A percentile compares a stretch with the other conserved stretches of the same genome.
Evolutionary conservation across 1,140 invertebrate species (phyloP).

Genomic region (Pectinophora gossypiella): DNA sequence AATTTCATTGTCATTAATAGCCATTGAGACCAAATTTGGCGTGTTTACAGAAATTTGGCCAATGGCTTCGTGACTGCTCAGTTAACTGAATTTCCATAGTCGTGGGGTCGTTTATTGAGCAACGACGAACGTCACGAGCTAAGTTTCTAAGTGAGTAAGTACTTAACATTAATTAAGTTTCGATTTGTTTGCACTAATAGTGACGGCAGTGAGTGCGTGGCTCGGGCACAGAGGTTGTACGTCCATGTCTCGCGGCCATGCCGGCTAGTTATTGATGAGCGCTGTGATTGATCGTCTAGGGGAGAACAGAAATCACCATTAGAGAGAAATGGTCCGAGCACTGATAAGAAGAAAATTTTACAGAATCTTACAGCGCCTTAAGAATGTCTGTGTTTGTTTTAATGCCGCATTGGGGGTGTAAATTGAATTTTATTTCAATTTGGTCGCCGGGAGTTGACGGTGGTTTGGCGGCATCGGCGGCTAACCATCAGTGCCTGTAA

Average conservation of each 20-base stretch:
- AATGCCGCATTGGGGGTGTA: neutral
- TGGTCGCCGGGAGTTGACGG: neutral
- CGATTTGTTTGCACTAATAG: constrained; percentile 18
- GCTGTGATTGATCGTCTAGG: neutral
- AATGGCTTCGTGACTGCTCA: constrained; percentile 27
- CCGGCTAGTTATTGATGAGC: constrained; percentile 1
- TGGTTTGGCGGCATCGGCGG: constrained; percentile 17
- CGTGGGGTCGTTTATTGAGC: constrained; percentile 27
- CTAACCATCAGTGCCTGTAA: constrained; percentile 40
- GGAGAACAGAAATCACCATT: neutral
- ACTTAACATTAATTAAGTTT: constrained; percentile 28
- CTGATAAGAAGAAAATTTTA: neutral
- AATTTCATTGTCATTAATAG: constrained; percentile 34
- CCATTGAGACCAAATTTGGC: constrained; percentile 33
- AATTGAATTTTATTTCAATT: constrained; percentile 5
- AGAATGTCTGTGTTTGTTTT: neutral
- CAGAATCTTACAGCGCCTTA: neutral
- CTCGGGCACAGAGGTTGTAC: neutral
- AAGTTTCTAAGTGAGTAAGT: constrained; percentile 17
- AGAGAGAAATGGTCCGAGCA: neutral
- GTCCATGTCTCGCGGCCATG: too few species aligned
- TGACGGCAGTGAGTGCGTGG: neutral
- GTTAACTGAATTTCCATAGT: constrained; percentile 36
- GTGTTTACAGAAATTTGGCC: constrained; percentile 34
- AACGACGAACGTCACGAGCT: constrained; percentile 29